A percentile compares a stretch with the other conserved stretches of the same genome.
Conservation (phyloP, 2,113 vertebrate genomes). For the Epinephelus lanceolatus region DNA sequence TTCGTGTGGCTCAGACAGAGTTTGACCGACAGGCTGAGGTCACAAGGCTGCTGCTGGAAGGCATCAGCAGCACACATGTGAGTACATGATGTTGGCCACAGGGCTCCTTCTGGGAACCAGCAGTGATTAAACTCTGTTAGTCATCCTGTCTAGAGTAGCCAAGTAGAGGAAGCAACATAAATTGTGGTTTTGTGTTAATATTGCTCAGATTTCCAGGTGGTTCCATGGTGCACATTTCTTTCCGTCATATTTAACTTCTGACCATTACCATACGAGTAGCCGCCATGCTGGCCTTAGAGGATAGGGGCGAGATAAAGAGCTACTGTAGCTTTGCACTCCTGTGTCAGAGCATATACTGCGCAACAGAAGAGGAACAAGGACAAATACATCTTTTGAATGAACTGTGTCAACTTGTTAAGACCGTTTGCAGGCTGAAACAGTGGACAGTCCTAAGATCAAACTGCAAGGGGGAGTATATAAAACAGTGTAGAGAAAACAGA, state of each 20-base stretch:
- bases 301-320: too few species aligned
- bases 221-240: too few species aligned
- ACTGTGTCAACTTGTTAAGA: too few species aligned
- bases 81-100: slow-evolving; percentile 60
- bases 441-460: too few species aligned
- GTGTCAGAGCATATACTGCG: too few species aligned
- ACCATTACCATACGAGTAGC: too few species aligned
- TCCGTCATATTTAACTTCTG: too few species aligned
- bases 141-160: not conserved
- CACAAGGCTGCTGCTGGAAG: slow-evolving; percentile 94
- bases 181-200: not conserved
- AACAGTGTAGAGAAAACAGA: not conserved
- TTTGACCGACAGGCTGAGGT: slow-evolving; percentile 97
- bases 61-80: slow-evolving; percentile 97
- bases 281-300: too few species aligned
- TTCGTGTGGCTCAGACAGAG: slow-evolving; percentile 94
- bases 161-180: not conserved
- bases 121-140: not conserved
- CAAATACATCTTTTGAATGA: too few species aligned
- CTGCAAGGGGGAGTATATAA: not conserved
- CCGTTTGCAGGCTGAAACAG: too few species aligned
- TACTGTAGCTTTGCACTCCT: too few species aligned
- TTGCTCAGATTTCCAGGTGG: not conserved
- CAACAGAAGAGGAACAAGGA: too few species aligned
- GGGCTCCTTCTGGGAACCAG: slow-evolving; percentile 57